phyloP scores from a whole-genome alignment of 1,140 invertebrate species.

The Lamellibrachia luymesi region DNA sequence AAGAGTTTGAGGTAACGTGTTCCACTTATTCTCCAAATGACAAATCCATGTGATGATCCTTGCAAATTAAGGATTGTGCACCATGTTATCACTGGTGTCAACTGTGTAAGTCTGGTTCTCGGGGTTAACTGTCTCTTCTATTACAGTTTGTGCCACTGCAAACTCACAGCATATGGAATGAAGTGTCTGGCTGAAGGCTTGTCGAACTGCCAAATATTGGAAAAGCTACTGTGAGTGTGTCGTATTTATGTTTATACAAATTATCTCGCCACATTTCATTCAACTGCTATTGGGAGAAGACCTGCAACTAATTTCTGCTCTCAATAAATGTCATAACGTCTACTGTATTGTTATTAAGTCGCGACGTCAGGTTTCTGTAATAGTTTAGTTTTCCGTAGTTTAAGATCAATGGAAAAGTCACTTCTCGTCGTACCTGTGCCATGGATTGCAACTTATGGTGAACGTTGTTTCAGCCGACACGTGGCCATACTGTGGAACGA shows the following conservation, averaged over 20 bases:
- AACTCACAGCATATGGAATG: neutral
- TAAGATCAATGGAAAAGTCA: too few species aligned
- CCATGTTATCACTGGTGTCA: neutral
- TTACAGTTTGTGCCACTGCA: neutral
- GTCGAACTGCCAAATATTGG: constrained; percentile 34
- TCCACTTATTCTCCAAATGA: neutral
- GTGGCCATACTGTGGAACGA: too few species aligned
- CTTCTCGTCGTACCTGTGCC: too few species aligned
- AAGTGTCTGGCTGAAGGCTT: constrained; percentile 27
- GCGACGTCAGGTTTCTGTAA: neutral
- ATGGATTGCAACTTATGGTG: too few species aligned
- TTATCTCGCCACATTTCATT: neutral
- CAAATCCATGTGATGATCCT: neutral
- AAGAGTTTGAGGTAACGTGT: neutral
- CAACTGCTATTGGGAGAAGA: neutral
- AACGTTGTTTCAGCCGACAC: too few species aligned
- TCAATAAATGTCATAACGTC: neutral
- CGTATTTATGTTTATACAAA: constrained; percentile 30
- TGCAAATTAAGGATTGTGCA: neutral
- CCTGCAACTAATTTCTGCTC: neutral
- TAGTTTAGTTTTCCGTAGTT: too few species aligned
- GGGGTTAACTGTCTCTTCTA: neutral
- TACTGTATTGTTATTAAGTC: neutral
- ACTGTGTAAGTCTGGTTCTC: neutral
- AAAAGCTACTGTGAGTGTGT: constrained; percentile 37